Evolutionary conservation across 92 coral and sea anemone genomes (phyloP).

Genomic region (Montipora capitata): DNA sequence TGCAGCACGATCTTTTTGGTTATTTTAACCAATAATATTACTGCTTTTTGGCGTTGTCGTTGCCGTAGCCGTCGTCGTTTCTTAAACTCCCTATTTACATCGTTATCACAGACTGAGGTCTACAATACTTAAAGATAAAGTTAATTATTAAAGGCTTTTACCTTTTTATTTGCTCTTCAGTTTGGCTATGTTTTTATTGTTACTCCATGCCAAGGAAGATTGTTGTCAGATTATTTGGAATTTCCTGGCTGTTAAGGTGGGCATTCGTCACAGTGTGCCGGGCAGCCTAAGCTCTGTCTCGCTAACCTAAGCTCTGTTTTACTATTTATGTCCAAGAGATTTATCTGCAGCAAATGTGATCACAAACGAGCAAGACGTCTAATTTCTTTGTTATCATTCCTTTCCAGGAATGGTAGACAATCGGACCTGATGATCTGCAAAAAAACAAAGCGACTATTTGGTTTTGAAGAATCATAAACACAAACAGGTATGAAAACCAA

Average conservation of each 20-base stretch:
- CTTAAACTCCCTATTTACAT: too few relatives aligned
- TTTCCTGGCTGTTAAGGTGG: background rate
- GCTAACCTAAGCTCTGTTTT: too few relatives aligned
- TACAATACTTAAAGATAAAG: background rate
- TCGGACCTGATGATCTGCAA: background rate
- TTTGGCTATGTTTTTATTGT: background rate
- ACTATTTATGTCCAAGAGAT: too few relatives aligned
- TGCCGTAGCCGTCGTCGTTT: too few relatives aligned
- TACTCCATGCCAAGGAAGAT: background rate
- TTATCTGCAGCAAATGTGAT: too few relatives aligned
- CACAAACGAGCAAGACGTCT: background rate
- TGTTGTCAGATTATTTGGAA: background rate
- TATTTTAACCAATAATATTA: too few relatives aligned
- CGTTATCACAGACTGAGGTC: background rate
- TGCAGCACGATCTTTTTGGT: too few relatives aligned
- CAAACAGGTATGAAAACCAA: conserved; percentile 1
- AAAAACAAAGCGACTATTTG: background rate
- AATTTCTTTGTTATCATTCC: background rate
- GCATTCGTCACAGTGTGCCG: too few relatives aligned
- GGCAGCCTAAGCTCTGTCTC: too few relatives aligned
- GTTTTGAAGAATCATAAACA: background rate
- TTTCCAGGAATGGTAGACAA: background rate
- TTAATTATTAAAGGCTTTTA: conserved; percentile 6
- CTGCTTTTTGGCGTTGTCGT: too few relatives aligned
- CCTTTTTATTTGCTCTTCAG: background rate